Base-by-base conservation (phyloP, 2,113 vertebrate species). In the Gavialis gangeticus region DNA sequence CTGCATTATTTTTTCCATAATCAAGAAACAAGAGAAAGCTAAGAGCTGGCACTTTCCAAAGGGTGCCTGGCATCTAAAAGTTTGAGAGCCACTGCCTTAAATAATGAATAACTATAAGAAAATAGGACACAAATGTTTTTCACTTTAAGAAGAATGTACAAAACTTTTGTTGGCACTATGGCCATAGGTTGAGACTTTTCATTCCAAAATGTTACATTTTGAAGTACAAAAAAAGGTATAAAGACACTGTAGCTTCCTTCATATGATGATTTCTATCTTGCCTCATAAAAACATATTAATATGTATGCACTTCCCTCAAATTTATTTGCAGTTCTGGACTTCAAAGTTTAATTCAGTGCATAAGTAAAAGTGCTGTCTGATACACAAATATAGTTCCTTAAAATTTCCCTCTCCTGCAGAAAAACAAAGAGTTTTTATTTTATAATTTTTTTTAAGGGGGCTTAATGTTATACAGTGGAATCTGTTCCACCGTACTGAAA, bases 281-380 rank as follows among this genome's bases (percentile, higher is more conserved):
- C 21, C 59, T 55, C 4, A 0, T 25, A 75, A 85, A 8, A 77
- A 14, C 14, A n/a, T 25, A 15, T 66, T 25, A 66, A 27, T 66
- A 16, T 28, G 28, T n/a, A 66, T 15, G 25, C 63, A 66, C n/a
- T 66, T 66, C 28, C 25, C 16, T 66, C 64, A 66, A 28, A 14
- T 18, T 28, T 66, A 59, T 59, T 59, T 59, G 28, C 64, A 66
- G 15, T n/a, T 66, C 64, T n/a, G 28, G 64, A 28, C 64, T 28
- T 27, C 80, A 82, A 59, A 90, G 64, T 28, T 46, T 79, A 79
- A 60, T 76, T 34, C 79, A 75, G 73, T 46, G 93, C 12, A 12
- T 60, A 83, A 79, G 54, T 25, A 79, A 30, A 54, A 46, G 55
- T 82, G 54, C 89, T 18, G 11, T 21, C 91, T 56, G 25, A 75